A percentile compares a stretch with the other conserved stretches of the same genome.
These are phyloP conservation scores for Passerculus sandwichensis DNA, from an alignment of 2,797 vertebrate species.

Conservation along the genomic window DNA sequence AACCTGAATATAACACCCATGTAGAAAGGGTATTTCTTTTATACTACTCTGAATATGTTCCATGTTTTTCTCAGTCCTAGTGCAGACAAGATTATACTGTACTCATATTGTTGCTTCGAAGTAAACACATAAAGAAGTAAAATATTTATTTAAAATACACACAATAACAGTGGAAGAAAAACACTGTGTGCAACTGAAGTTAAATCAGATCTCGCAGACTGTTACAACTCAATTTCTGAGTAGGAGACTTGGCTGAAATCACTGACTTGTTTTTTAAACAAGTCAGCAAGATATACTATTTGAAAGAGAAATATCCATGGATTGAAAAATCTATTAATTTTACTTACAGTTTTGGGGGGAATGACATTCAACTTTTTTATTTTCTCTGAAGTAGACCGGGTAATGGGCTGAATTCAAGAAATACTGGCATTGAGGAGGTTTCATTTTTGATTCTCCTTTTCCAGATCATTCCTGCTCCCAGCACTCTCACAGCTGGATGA, in stretches of 20 bases:
- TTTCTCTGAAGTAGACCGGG: not conserved
- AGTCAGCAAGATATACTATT: not conserved
- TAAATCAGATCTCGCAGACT: not conserved
- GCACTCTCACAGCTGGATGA: not conserved
- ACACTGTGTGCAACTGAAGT: not conserved
- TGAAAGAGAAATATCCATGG: not conserved
- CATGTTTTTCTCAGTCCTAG: not conserved
- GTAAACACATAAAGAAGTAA: not conserved
- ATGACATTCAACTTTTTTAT: not conserved
- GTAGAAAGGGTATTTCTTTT: conserved; percentile 38
- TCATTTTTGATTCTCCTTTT: not conserved
- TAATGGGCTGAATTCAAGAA: not conserved
- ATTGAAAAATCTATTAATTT: not conserved
- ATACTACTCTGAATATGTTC: not conserved
- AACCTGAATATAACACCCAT: conserved; percentile 62
- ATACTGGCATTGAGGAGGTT: not conserved
- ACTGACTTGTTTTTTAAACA: not conserved
- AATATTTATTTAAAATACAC: not conserved
- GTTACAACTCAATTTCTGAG: not conserved
- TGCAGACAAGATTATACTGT: not conserved
- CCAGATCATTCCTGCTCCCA: not conserved
- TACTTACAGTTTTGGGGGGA: not conserved
- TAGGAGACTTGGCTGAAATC: not conserved
- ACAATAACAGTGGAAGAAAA: not conserved
- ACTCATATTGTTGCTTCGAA: not conserved